A percentile compares a stretch with the other conserved stretches of the same genome.
These are phyloP conservation scores for Lampris incognitus DNA, from an alignment of 2,113 vertebrate genomes.

Conservation along the genomic window DNA sequence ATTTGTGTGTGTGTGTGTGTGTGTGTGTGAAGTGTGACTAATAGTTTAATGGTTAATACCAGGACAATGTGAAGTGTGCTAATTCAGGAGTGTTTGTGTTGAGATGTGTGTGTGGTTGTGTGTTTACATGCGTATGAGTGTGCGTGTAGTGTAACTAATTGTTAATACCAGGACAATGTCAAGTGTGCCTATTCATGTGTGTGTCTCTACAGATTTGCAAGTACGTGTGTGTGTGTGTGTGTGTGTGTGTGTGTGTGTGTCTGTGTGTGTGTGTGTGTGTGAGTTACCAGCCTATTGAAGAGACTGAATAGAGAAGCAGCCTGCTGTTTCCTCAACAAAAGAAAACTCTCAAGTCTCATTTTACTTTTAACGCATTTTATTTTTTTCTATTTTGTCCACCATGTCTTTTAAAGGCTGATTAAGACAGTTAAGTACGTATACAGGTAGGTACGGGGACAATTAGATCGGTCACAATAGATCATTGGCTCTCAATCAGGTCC, in stretches of 20 bases:
- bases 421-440: no score
- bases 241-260: constrained; percentile 12
- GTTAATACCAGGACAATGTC: not conserved
- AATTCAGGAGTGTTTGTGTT: not conserved
- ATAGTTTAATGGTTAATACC: not conserved
- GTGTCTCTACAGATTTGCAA: not conserved
- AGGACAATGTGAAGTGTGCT: constrained; percentile 31
- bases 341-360: no score
- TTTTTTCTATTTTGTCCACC: no score
- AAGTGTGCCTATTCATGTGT: not conserved
- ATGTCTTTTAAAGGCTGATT: no score
- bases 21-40: not conserved
- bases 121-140: not conserved
- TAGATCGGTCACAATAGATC: no score
- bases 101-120: constrained; percentile 10
- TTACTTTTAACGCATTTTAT: no score
- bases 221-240: not conserved
- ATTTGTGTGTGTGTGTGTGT: constrained; percentile 22
- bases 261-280: not conserved
- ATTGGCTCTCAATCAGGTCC: no score
- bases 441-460: no score
- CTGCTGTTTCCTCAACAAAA: no score
- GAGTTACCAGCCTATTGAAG: not conserved
- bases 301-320: no score
- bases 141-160: not conserved